Percentiles rank a stretch among this genome's conserved stretches.
Conservation (phyloP, 2,113 vertebrate species). For the Halcyon senegalensis region DNA sequence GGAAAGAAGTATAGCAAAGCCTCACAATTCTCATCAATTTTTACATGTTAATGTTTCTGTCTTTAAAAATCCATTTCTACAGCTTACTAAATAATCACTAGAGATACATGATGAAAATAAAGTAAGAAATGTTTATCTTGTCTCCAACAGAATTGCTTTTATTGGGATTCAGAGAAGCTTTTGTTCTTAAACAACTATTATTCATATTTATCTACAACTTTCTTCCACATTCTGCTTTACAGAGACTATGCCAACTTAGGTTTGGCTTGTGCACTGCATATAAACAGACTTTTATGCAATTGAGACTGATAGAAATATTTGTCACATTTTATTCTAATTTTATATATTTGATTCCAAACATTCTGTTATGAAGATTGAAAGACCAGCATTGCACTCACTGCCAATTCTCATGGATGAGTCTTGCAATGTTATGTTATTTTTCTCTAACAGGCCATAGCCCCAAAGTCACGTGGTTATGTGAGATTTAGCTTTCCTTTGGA, state of each 20-base stretch:
- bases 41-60: background rate
- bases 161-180: background rate
- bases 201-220: background rate
- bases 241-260: background rate
- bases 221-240: background rate
- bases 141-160: background rate
- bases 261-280: background rate
- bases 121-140: background rate
- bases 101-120: background rate
- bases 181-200: background rate
- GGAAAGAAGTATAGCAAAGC: background rate
- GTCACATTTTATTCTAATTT: constrained; percentile 21
- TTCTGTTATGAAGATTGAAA: background rate
- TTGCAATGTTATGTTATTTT: background rate
- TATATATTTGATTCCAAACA: constrained; percentile 2
- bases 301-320: constrained; percentile 3
- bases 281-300: background rate
- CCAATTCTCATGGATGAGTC: background rate
- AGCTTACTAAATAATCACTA: background rate
- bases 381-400: background rate
- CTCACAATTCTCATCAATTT: background rate
- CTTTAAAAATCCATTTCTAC: background rate
- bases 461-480: background rate
- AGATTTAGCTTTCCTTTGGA: constrained; percentile 15
- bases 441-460: background rate